Conservation (phyloP, 1,140 invertebrate genomes). For the Pectinophora gossypiella region DNA sequence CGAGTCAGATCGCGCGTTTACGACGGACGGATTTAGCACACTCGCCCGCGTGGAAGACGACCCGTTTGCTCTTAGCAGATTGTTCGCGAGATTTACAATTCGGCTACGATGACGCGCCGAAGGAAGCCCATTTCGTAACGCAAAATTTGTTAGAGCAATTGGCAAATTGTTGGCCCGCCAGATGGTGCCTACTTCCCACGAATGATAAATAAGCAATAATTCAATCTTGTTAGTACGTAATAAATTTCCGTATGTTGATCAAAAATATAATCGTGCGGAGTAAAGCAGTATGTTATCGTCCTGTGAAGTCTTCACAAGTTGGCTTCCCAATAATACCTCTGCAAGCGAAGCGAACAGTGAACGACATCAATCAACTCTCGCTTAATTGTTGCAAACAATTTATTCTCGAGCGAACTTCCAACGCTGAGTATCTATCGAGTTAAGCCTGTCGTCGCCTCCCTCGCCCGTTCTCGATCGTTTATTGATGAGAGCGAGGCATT, state of each 20-base stretch:
- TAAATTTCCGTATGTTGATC: too few relatives aligned
- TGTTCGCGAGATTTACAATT: conserved; percentile 22
- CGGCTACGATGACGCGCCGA: too few relatives aligned
- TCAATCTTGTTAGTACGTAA: too few relatives aligned
- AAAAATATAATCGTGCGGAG: too few relatives aligned
- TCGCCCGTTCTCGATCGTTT: conserved; percentile 35
- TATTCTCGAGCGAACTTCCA: conserved; percentile 1
- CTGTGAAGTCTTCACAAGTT: too few relatives aligned
- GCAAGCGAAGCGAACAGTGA: not conserved
- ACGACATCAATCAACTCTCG: conserved; percentile 3
- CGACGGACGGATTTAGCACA: conserved; percentile 42
- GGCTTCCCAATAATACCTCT: too few relatives aligned
- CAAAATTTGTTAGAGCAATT: too few relatives aligned
- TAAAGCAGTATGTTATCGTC: too few relatives aligned
- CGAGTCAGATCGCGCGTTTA: conserved; percentile 58
- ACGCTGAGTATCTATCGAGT: conserved; percentile 1
- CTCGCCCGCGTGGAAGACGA: conserved; percentile 42
- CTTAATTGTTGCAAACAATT: conserved; percentile 5
- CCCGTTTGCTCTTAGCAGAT: conserved; percentile 22
- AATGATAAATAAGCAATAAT: too few relatives aligned
- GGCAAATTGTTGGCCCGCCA: too few relatives aligned
- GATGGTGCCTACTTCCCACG: too few relatives aligned
- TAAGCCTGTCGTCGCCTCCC: not conserved
- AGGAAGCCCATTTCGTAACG: too few relatives aligned
- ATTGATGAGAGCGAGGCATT: conserved; percentile 61